Percentiles rank a stretch among this genome's conserved stretches.
Conservation (phyloP, 2,888 invertebrate genomes). For the Nymphalis c-album region DNA sequence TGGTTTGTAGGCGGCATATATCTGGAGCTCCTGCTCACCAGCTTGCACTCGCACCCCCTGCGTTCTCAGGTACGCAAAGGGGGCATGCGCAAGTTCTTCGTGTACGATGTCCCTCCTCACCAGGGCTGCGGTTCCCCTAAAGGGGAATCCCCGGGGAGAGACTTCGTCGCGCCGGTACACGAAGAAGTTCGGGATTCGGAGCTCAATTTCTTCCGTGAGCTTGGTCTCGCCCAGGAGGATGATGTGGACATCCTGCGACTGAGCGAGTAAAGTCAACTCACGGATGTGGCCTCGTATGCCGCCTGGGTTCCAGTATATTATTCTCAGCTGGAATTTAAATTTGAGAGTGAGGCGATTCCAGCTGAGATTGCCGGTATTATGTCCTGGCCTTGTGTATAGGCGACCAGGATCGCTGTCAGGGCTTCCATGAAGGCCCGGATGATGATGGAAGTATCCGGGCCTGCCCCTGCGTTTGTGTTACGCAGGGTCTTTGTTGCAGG, state of each 20-base stretch:
- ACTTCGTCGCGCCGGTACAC: not conserved
- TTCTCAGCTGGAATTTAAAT: not conserved
- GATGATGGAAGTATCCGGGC: not conserved
- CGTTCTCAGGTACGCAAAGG: not conserved
- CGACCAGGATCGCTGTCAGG: not conserved
- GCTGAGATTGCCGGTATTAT: not conserved
- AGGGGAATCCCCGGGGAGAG: not conserved
- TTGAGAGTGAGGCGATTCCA: not conserved
- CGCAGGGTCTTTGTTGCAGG: too few relatives aligned
- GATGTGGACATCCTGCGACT: not conserved
- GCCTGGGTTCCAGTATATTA: not conserved
- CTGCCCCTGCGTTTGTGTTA: not conserved
- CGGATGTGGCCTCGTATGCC: not conserved
- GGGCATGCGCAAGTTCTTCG: not conserved
- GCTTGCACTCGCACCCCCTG: not conserved
- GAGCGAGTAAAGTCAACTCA: not conserved
- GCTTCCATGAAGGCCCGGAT: not conserved
- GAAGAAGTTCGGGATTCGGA: not conserved
- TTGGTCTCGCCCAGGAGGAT: constrained; percentile 1
- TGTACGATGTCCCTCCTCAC: constrained; percentile 2
- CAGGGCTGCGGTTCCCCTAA: constrained; percentile 1
- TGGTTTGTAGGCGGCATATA: not conserved
- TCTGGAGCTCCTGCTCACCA: not conserved
- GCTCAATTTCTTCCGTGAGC: not conserved
- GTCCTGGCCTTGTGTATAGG: not conserved